phyloP scores from a whole-genome alignment of 2,797 vertebrate species.

The Coracias cyanogaster region DNA sequence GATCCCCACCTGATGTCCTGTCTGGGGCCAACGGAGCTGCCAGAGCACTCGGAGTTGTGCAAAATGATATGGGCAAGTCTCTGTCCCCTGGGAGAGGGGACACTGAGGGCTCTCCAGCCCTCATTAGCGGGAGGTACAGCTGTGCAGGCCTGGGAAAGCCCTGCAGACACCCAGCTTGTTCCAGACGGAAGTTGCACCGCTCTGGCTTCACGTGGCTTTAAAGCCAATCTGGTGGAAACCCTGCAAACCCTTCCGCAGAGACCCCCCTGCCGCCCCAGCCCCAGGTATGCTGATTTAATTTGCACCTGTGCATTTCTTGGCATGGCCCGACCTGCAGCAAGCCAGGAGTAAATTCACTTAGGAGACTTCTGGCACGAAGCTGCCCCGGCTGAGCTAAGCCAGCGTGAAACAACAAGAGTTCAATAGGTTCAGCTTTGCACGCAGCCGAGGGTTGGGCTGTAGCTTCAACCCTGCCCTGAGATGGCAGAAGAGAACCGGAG shows the following conservation, averaged over 20 bases:
- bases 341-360: conserved; percentile 42
- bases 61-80: accelerated
- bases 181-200: accelerated
- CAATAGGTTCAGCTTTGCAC: background rate
- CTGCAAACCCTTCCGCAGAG: background rate
- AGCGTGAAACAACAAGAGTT: background rate
- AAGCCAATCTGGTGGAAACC: background rate
- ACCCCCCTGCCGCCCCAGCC: background rate
- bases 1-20: background rate
- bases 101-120: background rate
- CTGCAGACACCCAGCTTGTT: background rate
- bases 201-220: background rate
- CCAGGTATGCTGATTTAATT: conserved; percentile 58
- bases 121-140: background rate
- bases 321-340: background rate
- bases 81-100: accelerated
- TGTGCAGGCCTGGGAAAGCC: background rate
- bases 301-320: conserved; percentile 62
- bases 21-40: accelerated
- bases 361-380: conserved; percentile 47
- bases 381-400: conserved; percentile 30
- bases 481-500: background rate
- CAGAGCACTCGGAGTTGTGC: background rate
- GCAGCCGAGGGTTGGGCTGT: background rate
- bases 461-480: background rate